Conservation (phyloP, 2,797 vertebrate genomes). For the Typhlichthys eigenmanni region DNA sequence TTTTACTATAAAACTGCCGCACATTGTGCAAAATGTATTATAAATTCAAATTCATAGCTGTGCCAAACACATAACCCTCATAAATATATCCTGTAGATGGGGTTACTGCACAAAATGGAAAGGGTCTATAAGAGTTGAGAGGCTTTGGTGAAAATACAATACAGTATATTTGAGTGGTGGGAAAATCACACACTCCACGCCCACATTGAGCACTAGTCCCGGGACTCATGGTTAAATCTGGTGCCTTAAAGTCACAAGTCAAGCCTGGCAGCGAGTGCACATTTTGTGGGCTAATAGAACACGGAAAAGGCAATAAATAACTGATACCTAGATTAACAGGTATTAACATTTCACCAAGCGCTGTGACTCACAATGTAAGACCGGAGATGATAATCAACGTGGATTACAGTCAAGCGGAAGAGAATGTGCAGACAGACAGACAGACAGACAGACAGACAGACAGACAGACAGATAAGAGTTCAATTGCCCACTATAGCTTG, state of each 20-base stretch:
- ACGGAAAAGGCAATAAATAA: conserved; percentile 51
- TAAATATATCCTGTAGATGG: conserved; percentile 14
- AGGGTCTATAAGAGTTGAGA: conserved; percentile 31
- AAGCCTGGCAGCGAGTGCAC: conserved; percentile 43
- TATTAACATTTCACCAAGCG: not conserved
- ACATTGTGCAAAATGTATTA: conserved; percentile 84
- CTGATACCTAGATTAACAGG: conserved; percentile 49
- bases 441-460: no score
- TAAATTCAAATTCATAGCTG: conserved; percentile 80
- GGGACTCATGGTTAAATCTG: conserved; percentile 48
- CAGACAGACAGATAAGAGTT: no score
- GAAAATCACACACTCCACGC: conserved; percentile 35
- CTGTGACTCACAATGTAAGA: conserved; percentile 12
- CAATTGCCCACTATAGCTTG: no score
- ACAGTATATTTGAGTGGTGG: conserved; percentile 11
- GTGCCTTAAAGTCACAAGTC: conserved; percentile 33
- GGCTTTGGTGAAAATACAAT: conserved; percentile 41
- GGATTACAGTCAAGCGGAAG: no score
- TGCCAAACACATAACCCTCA: conserved; percentile 67
- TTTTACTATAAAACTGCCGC: conserved; percentile 73
- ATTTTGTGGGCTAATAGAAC: conserved; percentile 54
- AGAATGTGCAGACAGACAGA: no score
- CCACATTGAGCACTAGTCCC: conserved; percentile 32
- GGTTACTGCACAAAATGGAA: conserved; percentile 34
- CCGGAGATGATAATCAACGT: not conserved